These are phyloP conservation scores for Eumeta japonica DNA, from an alignment of 1,140 invertebrate species.

Conservation along the genomic window DNA sequence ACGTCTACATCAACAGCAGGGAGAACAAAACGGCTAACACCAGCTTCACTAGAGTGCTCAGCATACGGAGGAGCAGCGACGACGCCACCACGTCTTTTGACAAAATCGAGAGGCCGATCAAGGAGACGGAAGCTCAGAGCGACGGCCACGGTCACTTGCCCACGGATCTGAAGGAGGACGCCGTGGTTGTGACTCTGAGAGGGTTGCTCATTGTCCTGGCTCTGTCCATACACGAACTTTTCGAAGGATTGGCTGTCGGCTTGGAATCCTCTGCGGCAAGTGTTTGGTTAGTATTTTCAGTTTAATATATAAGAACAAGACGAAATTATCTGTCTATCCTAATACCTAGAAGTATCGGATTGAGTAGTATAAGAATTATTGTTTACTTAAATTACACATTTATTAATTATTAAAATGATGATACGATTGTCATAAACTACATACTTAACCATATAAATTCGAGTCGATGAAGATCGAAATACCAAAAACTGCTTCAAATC, in stretches of 20 bases:
- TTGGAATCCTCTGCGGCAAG: constrained; percentile 67
- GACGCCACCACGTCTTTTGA: constrained; percentile 15
- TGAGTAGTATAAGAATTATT: too few relatives aligned
- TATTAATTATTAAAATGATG: too few relatives aligned
- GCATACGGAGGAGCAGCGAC: constrained; percentile 26
- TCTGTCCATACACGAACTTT: constrained; percentile 87
- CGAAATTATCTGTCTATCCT: too few relatives aligned
- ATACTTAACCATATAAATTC: too few relatives aligned
- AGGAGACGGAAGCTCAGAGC: constrained; percentile 30
- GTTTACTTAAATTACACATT: too few relatives aligned
- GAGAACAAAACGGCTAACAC: constrained; percentile 39
- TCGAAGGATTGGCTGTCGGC: constrained; percentile 89
- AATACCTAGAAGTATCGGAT: too few relatives aligned
- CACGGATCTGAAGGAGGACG: constrained; percentile 52
- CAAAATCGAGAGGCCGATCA: constrained; percentile 6
- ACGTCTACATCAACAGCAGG: constrained; percentile 62
- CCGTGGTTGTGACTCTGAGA: constrained; percentile 66
- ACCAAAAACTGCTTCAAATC: too few relatives aligned
- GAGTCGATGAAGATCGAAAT: too few relatives aligned
- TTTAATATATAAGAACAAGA: too few relatives aligned
- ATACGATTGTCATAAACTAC: too few relatives aligned
- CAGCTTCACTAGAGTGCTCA: constrained; percentile 43
- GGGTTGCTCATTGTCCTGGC: constrained; percentile 81
- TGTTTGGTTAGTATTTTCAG: constrained; percentile 63
- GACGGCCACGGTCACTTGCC: constrained; percentile 49